Evolutionary conservation across 2,888 invertebrate species (phyloP).

Genomic region (Laothoe populi): DNA sequence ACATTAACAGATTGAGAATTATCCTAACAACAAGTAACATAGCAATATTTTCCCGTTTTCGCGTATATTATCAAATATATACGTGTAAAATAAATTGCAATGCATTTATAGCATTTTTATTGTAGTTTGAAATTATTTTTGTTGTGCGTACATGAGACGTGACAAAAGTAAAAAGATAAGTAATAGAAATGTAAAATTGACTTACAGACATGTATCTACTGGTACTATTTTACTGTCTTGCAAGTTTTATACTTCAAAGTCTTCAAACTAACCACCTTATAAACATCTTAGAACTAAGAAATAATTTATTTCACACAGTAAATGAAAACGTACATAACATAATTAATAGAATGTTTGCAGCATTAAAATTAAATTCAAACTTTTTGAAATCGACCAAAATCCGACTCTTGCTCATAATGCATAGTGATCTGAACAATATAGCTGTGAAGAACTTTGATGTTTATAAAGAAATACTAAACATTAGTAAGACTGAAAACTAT

Average conservation of each 20-base stretch:
- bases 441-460: conserved; percentile 43
- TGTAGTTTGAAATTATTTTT: background rate
- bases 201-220: background rate
- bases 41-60: background rate
- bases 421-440: conserved; percentile 45
- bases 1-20: conserved; percentile 1
- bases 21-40: conserved; percentile 2
- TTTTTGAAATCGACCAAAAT: conserved; percentile 39
- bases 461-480: conserved; percentile 39
- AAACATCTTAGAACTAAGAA: conserved; percentile 34
- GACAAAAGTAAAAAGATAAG: background rate
- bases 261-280: conserved; percentile 30
- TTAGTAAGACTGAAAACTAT: conserved; percentile 28
- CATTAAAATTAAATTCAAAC: conserved; percentile 41
- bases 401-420: conserved; percentile 44
- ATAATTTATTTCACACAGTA: conserved; percentile 41
- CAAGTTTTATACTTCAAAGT: conserved; percentile 33
- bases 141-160: too few relatives aligned
- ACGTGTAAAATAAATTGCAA: background rate
- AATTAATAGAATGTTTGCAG: conserved; percentile 48
- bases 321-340: conserved; percentile 41
- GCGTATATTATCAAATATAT: background rate
- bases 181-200: background rate
- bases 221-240: background rate
- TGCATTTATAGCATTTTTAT: conserved; percentile 7